Conservation (phyloP, 2,888 invertebrate species). For the Syrista parreyssii region DNA sequence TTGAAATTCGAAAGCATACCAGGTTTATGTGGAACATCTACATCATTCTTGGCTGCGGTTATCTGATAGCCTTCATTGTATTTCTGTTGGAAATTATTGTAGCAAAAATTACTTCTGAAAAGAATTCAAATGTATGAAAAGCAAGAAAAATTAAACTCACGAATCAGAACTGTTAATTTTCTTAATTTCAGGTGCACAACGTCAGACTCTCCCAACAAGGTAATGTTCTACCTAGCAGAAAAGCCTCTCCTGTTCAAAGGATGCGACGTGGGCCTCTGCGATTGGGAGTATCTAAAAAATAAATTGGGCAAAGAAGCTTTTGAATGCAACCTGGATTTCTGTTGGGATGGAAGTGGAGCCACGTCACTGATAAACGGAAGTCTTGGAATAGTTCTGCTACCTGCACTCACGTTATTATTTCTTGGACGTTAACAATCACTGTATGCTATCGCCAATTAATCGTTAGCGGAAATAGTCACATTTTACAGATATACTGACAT, state of each 20-base stretch:
- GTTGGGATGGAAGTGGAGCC: conserved; percentile 62
- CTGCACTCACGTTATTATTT: neutral
- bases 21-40: too few relatives aligned
- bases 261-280: conserved; percentile 82
- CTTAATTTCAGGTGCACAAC: conserved; percentile 69
- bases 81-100: neutral
- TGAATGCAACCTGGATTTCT: conserved; percentile 71
- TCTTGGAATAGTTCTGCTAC: neutral
- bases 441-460: neutral
- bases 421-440: neutral
- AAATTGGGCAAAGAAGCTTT: conserved; percentile 70
- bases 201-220: conserved; percentile 66
- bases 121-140: neutral
- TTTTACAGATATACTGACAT: neutral
- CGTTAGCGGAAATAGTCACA: neutral
- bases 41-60: too few relatives aligned
- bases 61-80: too few relatives aligned
- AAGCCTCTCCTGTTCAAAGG: conserved; percentile 75
- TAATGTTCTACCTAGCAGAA: conserved; percentile 80
- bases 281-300: conserved; percentile 76
- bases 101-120: neutral
- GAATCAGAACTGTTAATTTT: neutral
- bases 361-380: neutral
- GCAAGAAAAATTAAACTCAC: neutral
- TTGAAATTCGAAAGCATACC: too few relatives aligned